Base-by-base conservation (phyloP, 2,888 invertebrate species). In the Epinotia bilunana region DNA sequence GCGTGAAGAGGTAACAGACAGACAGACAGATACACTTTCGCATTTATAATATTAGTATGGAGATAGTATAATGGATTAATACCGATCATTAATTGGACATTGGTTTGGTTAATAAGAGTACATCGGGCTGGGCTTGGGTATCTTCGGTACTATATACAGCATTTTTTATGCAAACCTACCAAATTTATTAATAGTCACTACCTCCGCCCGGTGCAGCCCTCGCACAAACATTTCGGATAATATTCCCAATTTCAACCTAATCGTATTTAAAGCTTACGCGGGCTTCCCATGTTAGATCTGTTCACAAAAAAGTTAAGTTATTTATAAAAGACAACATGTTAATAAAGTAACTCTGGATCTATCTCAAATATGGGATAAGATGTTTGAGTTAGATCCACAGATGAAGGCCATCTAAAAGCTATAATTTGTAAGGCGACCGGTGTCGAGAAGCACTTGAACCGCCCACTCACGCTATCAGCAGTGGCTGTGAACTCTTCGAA, bases 391-490 rank as follows among this genome's bases (percentile, higher is more conserved):
- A 11, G 55, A 18, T 28, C 7, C 39, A 39, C 39, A 33, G 33
- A 0, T 39, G 9, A 9, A 9, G 28, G 33, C 33, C 33, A 60
- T 13, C 16, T 18, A 60, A 12, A 55, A 55, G 55, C 11, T 55
- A 57, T 55, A n/a, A 68, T 64, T 74, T 74, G 63, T 70, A 39
- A 28, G 63, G 69, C 58, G 28, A 49, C 74, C 69, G 74, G 63
- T 46, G n/a, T 49, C 23, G 69, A 46, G 16, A 43, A 20, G 0
- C 70, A 28, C 53, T 28, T 49, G 67, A 73, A 62, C 62, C 71
- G 75, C 75, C 75, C 72, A 75, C 75, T 72, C 43, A 57, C 43
- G 71, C 72, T 75, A 75, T 75, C 75, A 72, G 53, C 60, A 62
- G 69, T 49, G 71, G 63, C 74, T 71, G 70, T 65, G 71, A 75